Evolutionary conservation across 2,797 vertebrate genomes (phyloP), one percentile per base, ranked within the genome.

Genomic region (Crypturellus tataupa): DNA sequence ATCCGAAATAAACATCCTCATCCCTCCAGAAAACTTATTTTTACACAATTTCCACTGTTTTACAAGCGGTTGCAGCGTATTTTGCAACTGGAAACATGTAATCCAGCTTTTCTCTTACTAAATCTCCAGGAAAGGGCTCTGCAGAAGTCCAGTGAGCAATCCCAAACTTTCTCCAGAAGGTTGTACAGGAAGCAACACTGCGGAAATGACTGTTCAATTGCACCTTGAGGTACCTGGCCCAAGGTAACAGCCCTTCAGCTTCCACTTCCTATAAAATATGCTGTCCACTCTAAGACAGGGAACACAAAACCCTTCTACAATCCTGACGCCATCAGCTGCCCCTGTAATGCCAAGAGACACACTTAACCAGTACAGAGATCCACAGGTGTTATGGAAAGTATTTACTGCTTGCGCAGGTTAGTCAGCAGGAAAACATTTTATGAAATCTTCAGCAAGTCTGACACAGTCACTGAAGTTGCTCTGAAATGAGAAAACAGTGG

Each of bases 141-240:
- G 91, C 85, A 93, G 10, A 95, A 93, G 62, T 96, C 92, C 93
- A 93, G 78, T 91, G 80, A 95, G 91, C 95, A 95, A 95, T 70
- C 70, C 76, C 87, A 85, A 95, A 93, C 88, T 84, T 96, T 95
- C 93, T 95, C 94, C 94, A 95, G 95, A 93, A 83, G 55, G 78
- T 33, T 35, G 62, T 78, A 86, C 91, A 78, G 77, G 87, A 89
- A 95, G 71, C 51, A 93, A 91, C 76, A 68, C 78, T 55, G 78
- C 68, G 94, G 42, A 85, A 94, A 46, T 1, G 17, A 76, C 69
- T 70, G 90, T 70, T 65, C 39, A 27, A 35, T 91, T 75, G 93
- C 92, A 89, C 93, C 79, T 82, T 91, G 89, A 83, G 91, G 70
- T 68, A 87, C 78, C 87, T 82, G 88, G 95, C 86, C 60, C 73